Percentiles rank a stretch among this genome's conserved stretches.
Conservation (phyloP, 2,797 vertebrate species). For the Premnoplex brunnescens region DNA sequence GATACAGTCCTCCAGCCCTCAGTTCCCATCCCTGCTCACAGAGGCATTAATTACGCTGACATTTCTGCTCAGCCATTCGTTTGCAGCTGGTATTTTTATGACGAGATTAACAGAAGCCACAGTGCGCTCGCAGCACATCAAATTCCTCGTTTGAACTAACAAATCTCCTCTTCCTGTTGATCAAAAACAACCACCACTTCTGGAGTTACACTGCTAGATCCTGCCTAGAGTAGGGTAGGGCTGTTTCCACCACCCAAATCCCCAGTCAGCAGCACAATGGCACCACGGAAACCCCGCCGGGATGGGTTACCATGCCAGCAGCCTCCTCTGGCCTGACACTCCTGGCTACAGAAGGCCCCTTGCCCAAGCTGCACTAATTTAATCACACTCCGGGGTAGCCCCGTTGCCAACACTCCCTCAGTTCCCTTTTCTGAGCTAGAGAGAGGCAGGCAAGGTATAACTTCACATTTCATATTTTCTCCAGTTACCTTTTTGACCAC, state of each 20-base stretch:
- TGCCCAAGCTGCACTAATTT: neutral
- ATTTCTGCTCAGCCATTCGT: neutral
- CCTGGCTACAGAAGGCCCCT: neutral
- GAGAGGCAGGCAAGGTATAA: neutral
- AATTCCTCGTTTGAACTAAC: neutral
- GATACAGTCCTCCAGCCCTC: neutral
- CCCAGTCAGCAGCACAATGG: neutral
- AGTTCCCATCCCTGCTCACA: neutral
- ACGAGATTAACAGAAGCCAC: neutral
- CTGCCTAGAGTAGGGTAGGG: neutral
- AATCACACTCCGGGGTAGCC: neutral
- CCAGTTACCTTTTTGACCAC: neutral
- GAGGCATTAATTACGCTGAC: neutral
- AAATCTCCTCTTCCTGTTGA: neutral
- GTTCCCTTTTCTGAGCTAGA: neutral
- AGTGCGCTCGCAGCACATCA: neutral
- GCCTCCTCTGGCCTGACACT: neutral
- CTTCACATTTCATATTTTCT: neutral
- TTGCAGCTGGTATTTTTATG: conserved; percentile 2
- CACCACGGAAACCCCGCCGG: neutral
- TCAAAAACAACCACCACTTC: neutral
- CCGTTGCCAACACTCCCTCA: neutral
- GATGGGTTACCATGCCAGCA: conserved; percentile 28
- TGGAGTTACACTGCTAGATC: neutral
- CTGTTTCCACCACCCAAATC: neutral